Evolutionary conservation across 2,797 vertebrate species (phyloP).

Genomic region (Adrianichthys oophorus): DNA sequence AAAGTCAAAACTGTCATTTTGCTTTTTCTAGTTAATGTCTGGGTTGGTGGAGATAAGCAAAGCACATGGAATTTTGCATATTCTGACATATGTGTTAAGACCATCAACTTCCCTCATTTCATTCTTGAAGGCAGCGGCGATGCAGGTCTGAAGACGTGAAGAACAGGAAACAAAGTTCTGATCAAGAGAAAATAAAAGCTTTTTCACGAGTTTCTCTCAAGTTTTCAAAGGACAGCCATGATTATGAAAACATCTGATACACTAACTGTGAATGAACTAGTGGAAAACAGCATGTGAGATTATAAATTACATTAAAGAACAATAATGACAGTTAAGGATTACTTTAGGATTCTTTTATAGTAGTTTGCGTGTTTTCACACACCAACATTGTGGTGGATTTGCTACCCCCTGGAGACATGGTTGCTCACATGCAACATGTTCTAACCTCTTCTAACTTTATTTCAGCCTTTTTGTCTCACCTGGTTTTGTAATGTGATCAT

Average conservation of each 20-base stretch:
- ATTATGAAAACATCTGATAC: conserved; percentile 12
- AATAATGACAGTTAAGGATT: too few relatives aligned
- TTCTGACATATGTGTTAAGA: too few relatives aligned
- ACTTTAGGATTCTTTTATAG: too few relatives aligned
- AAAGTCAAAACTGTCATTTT: conserved; percentile 18
- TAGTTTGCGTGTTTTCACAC: too few relatives aligned
- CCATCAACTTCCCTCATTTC: too few relatives aligned
- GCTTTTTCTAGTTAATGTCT: conserved; percentile 31
- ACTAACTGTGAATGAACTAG: background rate
- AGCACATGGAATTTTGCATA: background rate
- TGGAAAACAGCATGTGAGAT: background rate
- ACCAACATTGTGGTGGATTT: too few relatives aligned
- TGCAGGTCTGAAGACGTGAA: conserved; percentile 16
- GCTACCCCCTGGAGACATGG: too few relatives aligned
- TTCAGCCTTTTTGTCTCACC: too few relatives aligned
- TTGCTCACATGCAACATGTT: too few relatives aligned
- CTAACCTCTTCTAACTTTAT: too few relatives aligned
- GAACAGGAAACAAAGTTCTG: background rate
- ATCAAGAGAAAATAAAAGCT: background rate
- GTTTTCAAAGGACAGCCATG: conserved; percentile 25
- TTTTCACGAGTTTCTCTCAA: background rate
- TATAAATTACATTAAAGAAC: background rate
- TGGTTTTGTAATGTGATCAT: too few relatives aligned
- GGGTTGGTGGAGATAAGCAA: conserved; percentile 31
- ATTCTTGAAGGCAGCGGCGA: too few relatives aligned